Evolutionary conservation across 2,888 invertebrate species (phyloP).

Genomic region (Torymus texanus): DNA sequence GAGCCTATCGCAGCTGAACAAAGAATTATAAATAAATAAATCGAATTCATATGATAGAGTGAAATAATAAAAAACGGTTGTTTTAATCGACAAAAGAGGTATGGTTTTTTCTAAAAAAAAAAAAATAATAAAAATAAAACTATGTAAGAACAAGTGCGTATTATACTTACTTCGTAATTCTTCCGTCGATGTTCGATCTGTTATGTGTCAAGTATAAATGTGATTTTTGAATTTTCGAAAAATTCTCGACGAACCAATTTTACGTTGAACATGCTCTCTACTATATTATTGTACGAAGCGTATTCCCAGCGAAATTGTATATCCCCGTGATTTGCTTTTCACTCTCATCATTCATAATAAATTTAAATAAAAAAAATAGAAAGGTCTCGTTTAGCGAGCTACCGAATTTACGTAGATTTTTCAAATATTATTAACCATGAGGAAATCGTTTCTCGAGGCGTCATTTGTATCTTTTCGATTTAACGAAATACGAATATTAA

Average conservation of each 20-base stretch:
- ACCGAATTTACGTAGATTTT: slow-evolving; percentile 46
- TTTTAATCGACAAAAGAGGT: slow-evolving; percentile 32
- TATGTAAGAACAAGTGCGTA: background rate
- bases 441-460: slow-evolving; percentile 49
- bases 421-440: slow-evolving; percentile 40
- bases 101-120: slow-evolving; percentile 40
- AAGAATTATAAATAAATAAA: slow-evolving; percentile 38
- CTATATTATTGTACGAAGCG: slow-evolving; percentile 15
- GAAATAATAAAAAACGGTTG: slow-evolving; percentile 28
- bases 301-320: slow-evolving; percentile 9
- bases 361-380: background rate
- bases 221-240: slow-evolving; percentile 52
- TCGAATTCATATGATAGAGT: slow-evolving; percentile 41
- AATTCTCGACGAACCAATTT: slow-evolving; percentile 50
- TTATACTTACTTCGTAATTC: slow-evolving; percentile 36
- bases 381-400: slow-evolving; percentile 40
- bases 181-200: slow-evolving; percentile 51
- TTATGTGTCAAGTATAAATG: slow-evolving; percentile 50
- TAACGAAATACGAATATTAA: slow-evolving; percentile 32
- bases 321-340: slow-evolving; percentile 24
- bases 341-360: slow-evolving; percentile 41
- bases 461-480: slow-evolving; percentile 40
- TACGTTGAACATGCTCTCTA: background rate
- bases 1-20: slow-evolving; percentile 43
- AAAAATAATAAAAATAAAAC: background rate